Evolutionary conservation across 2,113 vertebrate genomes (phyloP).

Genomic region (Upupa epops): DNA sequence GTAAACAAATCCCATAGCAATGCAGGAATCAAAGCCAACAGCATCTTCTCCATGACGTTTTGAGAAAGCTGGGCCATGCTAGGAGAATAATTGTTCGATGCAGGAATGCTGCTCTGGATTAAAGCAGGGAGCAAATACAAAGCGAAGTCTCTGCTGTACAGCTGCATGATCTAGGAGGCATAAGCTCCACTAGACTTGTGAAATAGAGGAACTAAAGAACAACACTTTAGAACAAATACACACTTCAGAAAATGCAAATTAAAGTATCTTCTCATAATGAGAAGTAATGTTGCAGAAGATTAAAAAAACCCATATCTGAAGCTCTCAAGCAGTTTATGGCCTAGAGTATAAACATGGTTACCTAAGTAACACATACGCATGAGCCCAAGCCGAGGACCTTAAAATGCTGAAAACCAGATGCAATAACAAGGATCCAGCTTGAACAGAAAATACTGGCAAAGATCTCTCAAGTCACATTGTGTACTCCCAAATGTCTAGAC

Average conservation of each 20-base stretch:
- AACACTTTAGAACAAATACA: not conserved
- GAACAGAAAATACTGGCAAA: slow-evolving; percentile 27
- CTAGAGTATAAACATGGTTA: not conserved
- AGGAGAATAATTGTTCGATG: not conserved
- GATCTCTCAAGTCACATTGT: slow-evolving; percentile 9
- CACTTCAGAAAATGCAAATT: not conserved
- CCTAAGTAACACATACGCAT: not conserved
- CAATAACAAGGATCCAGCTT: not conserved
- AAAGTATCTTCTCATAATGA: not conserved
- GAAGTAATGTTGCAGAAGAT: not conserved
- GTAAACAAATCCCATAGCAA: not conserved
- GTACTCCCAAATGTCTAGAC: slow-evolving; percentile 57
- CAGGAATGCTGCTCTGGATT: not conserved
- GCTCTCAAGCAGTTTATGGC: not conserved
- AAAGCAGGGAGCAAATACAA: not conserved
- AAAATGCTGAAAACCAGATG: slow-evolving; percentile 26
- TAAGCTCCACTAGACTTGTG: not conserved
- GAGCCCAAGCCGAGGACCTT: not conserved
- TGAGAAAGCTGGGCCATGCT: not conserved
- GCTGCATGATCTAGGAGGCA: not conserved
- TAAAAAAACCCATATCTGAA: not conserved
- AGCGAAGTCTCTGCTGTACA: not conserved
- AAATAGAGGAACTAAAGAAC: not conserved
- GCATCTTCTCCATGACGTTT: not conserved
- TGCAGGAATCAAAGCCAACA: not conserved